Percentiles rank a stretch among this genome's conserved stretches.
These are phyloP conservation scores for Dermatemys mawii DNA, from an alignment of 2,113 vertebrate species.

Conservation along the genomic window DNA sequence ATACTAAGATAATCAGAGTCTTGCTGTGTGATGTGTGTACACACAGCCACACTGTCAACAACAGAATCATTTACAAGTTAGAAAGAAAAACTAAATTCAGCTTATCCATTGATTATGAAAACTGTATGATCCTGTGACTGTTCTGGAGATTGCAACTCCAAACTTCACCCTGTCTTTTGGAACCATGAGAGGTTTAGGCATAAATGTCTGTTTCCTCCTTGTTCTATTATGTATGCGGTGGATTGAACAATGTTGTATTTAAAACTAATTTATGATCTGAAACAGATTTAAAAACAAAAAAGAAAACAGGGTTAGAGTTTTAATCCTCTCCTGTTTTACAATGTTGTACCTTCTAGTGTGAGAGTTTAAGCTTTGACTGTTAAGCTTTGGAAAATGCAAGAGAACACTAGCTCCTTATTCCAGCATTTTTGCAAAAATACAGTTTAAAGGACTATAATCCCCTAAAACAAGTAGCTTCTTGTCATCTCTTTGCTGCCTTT, in stretches of 20 bases:
- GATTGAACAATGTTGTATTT: not conserved
- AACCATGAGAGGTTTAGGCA: not conserved
- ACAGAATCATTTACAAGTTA: too few relatives aligned
- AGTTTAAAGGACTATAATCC: not conserved
- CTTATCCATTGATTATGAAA: not conserved
- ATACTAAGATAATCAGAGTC: constrained; percentile 3
- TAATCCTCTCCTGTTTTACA: constrained; percentile 6
- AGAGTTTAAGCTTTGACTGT: not conserved
- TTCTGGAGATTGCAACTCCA: not conserved
- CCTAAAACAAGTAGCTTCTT: constrained; percentile 48
- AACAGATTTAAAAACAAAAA: not conserved
- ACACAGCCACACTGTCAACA: constrained; percentile 16
- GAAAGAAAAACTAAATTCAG: not conserved
- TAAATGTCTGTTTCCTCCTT: accelerated
- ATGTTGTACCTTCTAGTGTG: accelerated
- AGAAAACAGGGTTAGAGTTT: not conserved
- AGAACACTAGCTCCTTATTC: constrained; percentile 1
- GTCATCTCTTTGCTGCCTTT: constrained; percentile 29
- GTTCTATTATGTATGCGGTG: not conserved
- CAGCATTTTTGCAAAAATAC: not conserved
- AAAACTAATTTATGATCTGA: not conserved
- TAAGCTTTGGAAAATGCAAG: not conserved
- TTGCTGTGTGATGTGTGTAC: accelerated
- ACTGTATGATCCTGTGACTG: not conserved
- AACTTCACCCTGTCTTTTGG: not conserved